Conservation (phyloP, 1,140 invertebrate species). For the Stegodyphus mimosarum region DNA sequence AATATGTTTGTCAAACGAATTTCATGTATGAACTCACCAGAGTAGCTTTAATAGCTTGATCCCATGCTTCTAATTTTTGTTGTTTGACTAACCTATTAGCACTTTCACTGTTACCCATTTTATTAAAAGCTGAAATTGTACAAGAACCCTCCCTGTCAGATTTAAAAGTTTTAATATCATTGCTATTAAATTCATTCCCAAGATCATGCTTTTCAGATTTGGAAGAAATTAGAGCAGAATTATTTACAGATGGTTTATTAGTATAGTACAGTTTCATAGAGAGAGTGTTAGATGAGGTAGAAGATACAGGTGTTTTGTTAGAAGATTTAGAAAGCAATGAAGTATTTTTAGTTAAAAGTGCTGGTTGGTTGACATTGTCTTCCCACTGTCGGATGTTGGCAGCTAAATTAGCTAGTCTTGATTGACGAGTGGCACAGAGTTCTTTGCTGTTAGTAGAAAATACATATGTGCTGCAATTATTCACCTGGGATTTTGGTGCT, state of each 20-base stretch:
- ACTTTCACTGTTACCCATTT: not conserved
- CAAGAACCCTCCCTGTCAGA: not conserved
- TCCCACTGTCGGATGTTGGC: slow-evolving; percentile 53
- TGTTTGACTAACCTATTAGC: not conserved
- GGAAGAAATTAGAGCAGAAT: not conserved
- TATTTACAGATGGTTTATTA: not conserved
- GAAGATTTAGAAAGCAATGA: not conserved
- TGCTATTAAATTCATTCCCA: too few relatives aligned
- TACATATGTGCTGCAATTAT: slow-evolving; percentile 17
- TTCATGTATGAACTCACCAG: slow-evolving; percentile 42
- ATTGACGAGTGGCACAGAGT: slow-evolving; percentile 7
- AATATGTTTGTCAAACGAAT: not conserved
- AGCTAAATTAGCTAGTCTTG: slow-evolving; percentile 38
- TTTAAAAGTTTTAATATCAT: not conserved
- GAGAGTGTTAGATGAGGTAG: slow-evolving; percentile 47
- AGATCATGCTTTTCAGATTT: too few relatives aligned
- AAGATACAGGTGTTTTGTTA: not conserved
- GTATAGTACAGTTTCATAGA: not conserved
- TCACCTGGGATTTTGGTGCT: not conserved
- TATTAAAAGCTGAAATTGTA: not conserved
- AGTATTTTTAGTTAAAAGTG: slow-evolving; percentile 6
- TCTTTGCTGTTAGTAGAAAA: slow-evolving; percentile 42
- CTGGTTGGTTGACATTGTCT: slow-evolving; percentile 25
- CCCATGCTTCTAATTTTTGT: slow-evolving; percentile 29
- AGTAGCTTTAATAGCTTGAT: slow-evolving; percentile 43